Percentiles rank a stretch among this genome's conserved stretches.
Conservation (phyloP, 2,113 vertebrate species). For the Alligator sinensis region DNA sequence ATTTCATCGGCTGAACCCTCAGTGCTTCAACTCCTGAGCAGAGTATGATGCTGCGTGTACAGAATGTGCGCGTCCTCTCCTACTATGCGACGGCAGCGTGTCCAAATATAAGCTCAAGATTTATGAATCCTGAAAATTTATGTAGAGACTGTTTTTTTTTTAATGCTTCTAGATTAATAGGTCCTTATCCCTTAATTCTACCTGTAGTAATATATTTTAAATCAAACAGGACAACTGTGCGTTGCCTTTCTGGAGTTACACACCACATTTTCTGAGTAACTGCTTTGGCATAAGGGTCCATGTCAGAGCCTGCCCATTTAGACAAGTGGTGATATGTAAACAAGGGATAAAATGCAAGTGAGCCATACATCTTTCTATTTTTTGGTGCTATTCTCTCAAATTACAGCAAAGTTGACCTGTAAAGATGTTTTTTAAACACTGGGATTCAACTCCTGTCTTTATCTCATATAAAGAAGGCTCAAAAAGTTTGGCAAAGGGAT, state of each 20-base stretch:
- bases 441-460: background rate
- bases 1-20: slow-evolving; percentile 25
- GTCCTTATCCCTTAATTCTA: background rate
- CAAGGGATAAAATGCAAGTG: background rate
- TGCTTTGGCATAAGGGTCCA: background rate
- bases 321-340: background rate
- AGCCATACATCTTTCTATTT: background rate
- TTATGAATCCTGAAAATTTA: background rate
- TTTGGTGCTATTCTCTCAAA: background rate
- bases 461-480: background rate
- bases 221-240: background rate
- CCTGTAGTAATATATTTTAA: background rate
- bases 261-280: background rate
- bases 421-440: background rate
- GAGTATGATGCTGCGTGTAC: background rate
- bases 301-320: background rate
- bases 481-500: background rate
- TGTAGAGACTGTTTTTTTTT: background rate
- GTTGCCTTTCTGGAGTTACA: background rate
- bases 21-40: background rate
- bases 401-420: background rate
- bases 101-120: background rate
- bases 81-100: background rate
- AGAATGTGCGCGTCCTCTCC: background rate
- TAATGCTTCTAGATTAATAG: background rate